These are phyloP conservation scores for Entomobrya multifasciata DNA, from an alignment of 2,888 invertebrate species.

Conservation along the genomic window DNA sequence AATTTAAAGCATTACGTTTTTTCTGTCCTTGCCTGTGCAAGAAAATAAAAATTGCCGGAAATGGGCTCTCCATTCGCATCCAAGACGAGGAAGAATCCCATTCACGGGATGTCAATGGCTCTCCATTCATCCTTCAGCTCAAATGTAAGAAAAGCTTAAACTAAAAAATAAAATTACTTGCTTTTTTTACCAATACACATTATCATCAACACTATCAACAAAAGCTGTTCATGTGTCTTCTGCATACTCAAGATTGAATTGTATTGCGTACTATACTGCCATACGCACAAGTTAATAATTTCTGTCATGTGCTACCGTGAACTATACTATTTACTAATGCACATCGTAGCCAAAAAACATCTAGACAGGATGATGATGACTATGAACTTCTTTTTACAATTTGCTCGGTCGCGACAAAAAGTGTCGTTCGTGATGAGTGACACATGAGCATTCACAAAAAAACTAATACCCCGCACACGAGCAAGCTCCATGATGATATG, in stretches of 20 bases:
- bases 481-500: constrained; percentile 22
- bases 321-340: no score
- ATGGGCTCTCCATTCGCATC: constrained; percentile 78
- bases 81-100: constrained; percentile 75
- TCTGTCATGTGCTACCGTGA: no score
- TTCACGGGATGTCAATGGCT: constrained; percentile 76
- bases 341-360: constrained; percentile 33
- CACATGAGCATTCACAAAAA: constrained; percentile 58
- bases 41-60: constrained; percentile 72
- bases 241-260: constrained; percentile 36
- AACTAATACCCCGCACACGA: constrained; percentile 51
- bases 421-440: constrained; percentile 65
- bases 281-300: no score
- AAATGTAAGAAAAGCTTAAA: constrained; percentile 69
- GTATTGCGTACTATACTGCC: no score
- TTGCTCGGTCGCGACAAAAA: constrained; percentile 53
- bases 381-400: constrained; percentile 45
- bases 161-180: constrained; percentile 28
- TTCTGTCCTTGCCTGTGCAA: constrained; percentile 3
- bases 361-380: constrained; percentile 31
- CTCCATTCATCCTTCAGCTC: constrained; percentile 77
- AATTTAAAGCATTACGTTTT: not conserved
- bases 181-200: constrained; percentile 52
- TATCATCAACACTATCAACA: constrained; percentile 60
- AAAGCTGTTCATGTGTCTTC: constrained; percentile 49